Percentiles rank a stretch among this genome's conserved stretches.
Evolutionary conservation across 2,797 vertebrate genomes (phyloP).

Genomic region (Schizopygopsis malacanthus): DNA sequence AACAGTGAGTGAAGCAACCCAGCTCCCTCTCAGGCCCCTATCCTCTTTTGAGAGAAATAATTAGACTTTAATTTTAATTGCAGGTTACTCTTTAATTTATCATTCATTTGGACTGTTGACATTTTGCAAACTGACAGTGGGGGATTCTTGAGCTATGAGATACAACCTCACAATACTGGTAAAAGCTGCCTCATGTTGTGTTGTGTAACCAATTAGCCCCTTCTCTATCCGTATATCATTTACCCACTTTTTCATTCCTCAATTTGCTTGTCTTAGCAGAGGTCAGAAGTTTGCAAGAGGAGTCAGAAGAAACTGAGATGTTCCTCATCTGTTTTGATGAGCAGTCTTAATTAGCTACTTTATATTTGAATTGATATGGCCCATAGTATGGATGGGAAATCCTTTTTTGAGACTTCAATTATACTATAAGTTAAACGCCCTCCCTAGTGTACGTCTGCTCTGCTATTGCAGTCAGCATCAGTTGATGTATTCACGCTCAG

Average conservation of each 20-base stretch:
- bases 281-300: slow-evolving; percentile 27
- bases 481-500: background rate
- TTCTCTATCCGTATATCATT: slow-evolving; percentile 23
- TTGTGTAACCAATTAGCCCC: slow-evolving; percentile 48
- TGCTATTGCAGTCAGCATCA: background rate
- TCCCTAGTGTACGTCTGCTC: background rate
- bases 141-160: slow-evolving; percentile 71
- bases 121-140: slow-evolving; percentile 63
- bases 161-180: slow-evolving; percentile 65
- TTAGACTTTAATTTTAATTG: slow-evolving; percentile 70
- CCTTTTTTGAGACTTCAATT: background rate
- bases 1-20: slow-evolving; percentile 68
- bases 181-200: slow-evolving; percentile 62
- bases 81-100: slow-evolving; percentile 70
- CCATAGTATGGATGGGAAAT: background rate
- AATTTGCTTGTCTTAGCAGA: slow-evolving; percentile 14
- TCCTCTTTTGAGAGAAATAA: slow-evolving; percentile 65
- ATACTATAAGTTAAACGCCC: background rate
- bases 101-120: slow-evolving; percentile 68
- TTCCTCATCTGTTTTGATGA: no score
- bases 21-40: slow-evolving; percentile 63
- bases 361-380: background rate
- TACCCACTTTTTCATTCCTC: slow-evolving; percentile 40
- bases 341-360: background rate
- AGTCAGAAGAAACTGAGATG: background rate